phyloP scores from a whole-genome alignment of 1,140 invertebrate species.

The Wasmannia auropunctata region DNA sequence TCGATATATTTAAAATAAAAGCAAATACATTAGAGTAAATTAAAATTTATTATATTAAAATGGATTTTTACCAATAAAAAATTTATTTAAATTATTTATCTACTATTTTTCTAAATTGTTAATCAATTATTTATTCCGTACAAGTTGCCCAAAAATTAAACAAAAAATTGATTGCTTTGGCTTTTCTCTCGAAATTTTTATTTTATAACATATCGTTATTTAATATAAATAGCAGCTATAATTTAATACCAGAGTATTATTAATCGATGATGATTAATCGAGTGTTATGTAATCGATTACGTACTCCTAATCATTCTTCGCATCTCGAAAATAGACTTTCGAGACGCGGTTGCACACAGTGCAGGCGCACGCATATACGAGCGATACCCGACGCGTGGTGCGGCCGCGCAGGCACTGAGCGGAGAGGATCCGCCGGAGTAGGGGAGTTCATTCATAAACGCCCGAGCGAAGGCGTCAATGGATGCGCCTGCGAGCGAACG shows the following conservation, averaged over 20 bases:
- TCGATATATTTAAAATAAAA: neutral
- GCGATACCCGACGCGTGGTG: neutral
- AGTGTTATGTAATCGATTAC: neutral
- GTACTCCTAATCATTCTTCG: neutral
- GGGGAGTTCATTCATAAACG: constrained; percentile 81
- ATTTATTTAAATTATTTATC: neutral
- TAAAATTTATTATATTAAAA: neutral
- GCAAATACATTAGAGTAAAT: neutral
- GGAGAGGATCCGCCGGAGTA: constrained; percentile 27
- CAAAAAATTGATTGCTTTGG: neutral
- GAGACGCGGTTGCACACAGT: neutral
- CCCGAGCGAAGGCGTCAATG: constrained; percentile 80
- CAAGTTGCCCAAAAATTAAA: no score
- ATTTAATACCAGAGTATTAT: neutral
- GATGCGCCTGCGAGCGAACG: constrained; percentile 78
- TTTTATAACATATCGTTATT: neutral
- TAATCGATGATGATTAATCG: no score
- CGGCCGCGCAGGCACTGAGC: constrained; percentile 25
- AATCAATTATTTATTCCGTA: neutral
- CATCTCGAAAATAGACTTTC: neutral
- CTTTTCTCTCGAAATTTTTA: neutral
- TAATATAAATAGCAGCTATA: neutral
- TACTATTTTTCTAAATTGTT: neutral
- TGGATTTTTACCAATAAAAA: neutral
- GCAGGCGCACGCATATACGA: neutral